Conservation (phyloP, 2,888 invertebrate species). For the Drosophila merina region DNA sequence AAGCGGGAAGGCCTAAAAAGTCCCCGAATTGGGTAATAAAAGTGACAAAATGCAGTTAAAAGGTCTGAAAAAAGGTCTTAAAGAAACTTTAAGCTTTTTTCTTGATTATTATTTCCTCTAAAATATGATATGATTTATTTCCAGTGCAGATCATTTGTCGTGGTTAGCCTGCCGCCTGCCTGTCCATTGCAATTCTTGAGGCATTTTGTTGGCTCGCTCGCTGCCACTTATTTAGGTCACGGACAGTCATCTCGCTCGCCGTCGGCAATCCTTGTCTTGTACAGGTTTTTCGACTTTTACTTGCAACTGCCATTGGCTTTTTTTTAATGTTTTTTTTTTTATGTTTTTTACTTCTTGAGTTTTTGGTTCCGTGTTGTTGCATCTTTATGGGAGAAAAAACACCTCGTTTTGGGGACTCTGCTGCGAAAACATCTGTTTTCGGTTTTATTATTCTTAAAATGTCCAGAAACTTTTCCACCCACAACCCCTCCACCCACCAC, state of each 20-base stretch:
- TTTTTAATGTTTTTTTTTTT: conserved; percentile 11
- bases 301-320: conserved; percentile 62
- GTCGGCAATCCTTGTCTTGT: conserved; percentile 19
- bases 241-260: conserved; percentile 64
- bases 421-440: conserved; percentile 62
- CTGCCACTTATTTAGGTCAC: conserved; percentile 70
- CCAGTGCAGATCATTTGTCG: conserved; percentile 4
- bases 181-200: conserved; percentile 50
- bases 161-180: background rate
- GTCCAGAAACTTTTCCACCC: background rate
- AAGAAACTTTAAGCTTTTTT: no score
- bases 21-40: no score
- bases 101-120: no score
- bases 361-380: conserved; percentile 45
- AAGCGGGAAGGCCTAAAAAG: no score
- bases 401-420: conserved; percentile 38
- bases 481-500: background rate
- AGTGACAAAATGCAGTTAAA: no score
- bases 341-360: background rate
- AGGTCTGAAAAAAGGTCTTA: no score
- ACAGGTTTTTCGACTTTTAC: conserved; percentile 77
- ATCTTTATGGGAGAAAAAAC: conserved; percentile 2
- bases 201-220: conserved; percentile 56
- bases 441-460: background rate
- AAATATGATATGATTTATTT: background rate